Percentiles rank a stretch among this genome's conserved stretches.
Conservation (phyloP, 1,140 invertebrate genomes). For the Prorops nasuta region DNA sequence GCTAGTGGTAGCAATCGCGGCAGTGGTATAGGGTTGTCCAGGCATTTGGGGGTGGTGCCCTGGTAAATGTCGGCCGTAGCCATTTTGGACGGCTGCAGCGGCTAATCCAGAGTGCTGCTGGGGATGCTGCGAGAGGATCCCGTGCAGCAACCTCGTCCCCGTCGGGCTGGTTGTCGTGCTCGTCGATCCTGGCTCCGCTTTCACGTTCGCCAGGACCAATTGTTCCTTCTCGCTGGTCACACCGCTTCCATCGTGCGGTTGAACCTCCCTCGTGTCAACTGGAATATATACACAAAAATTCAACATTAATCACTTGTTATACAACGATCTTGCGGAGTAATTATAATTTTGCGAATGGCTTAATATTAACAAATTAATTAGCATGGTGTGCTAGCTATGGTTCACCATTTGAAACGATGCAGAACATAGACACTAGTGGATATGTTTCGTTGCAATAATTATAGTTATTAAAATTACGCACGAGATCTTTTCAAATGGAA, state of each 20-base stretch:
- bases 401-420: too few species aligned
- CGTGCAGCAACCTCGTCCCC: constrained; percentile 59
- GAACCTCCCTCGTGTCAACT: constrained; percentile 58
- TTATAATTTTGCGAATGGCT: too few species aligned
- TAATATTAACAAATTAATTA: too few species aligned
- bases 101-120: constrained; percentile 47
- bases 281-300: too few species aligned
- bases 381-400: too few species aligned
- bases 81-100: constrained; percentile 38
- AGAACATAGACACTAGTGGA: too few species aligned
- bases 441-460: too few species aligned
- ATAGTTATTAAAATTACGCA: too few species aligned
- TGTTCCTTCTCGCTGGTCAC: constrained; percentile 41
- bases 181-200: constrained; percentile 51
- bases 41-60: constrained; percentile 46
- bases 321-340: too few species aligned
- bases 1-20: constrained; percentile 50
- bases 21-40: constrained; percentile 50
- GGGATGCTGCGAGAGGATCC: constrained; percentile 62
- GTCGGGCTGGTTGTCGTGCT: constrained; percentile 31
- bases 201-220: constrained; percentile 47
- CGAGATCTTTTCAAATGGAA: too few species aligned
- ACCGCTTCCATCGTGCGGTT: constrained; percentile 47
- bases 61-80: constrained; percentile 48
- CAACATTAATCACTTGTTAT: too few species aligned